phyloP scores from a whole-genome alignment of 1,140 invertebrate species.

The Zaprionus lachaisei region DNA sequence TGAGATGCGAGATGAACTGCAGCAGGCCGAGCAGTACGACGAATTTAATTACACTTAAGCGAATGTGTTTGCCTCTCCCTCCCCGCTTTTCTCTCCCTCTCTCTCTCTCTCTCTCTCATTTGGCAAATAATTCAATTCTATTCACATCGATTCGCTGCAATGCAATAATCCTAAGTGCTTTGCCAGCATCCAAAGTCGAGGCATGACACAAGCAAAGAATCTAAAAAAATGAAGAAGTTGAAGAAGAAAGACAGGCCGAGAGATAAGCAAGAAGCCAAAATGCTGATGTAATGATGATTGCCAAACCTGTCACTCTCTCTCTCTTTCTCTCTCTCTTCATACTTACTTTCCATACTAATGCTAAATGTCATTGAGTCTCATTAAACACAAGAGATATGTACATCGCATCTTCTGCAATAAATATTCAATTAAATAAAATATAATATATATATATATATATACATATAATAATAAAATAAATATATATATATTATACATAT shows the following conservation, averaged over 20 bases:
- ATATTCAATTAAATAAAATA: too few species aligned
- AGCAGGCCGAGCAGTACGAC: constrained; percentile 19
- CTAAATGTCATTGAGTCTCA: not conserved
- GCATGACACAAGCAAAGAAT: constrained; percentile 69
- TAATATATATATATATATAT: too few species aligned
- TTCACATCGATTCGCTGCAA: constrained; percentile 61
- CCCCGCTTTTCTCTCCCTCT: not conserved
- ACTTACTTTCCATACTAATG: not conserved
- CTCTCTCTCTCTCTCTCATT: not conserved
- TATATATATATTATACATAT: too few species aligned
- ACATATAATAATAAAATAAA: too few species aligned
- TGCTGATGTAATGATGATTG: constrained; percentile 9
- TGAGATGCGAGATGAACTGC: not conserved
- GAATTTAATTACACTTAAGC: constrained; percentile 81
- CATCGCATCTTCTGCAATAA: too few species aligned
- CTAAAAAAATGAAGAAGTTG: constrained; percentile 7
- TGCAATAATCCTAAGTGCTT: constrained; percentile 77
- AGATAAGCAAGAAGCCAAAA: not conserved
- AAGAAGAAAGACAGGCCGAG: not conserved
- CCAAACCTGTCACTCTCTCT: not conserved
- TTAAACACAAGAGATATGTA: not conserved
- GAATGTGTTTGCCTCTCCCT: constrained; percentile 11
- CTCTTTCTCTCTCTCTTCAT: not conserved
- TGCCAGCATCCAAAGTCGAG: constrained; percentile 1
- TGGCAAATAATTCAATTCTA: constrained; percentile 66